Evolutionary conservation across 2,113 vertebrate genomes (phyloP), one percentile per base, ranked within the genome.

Genomic region (Calonectris borealis): DNA sequence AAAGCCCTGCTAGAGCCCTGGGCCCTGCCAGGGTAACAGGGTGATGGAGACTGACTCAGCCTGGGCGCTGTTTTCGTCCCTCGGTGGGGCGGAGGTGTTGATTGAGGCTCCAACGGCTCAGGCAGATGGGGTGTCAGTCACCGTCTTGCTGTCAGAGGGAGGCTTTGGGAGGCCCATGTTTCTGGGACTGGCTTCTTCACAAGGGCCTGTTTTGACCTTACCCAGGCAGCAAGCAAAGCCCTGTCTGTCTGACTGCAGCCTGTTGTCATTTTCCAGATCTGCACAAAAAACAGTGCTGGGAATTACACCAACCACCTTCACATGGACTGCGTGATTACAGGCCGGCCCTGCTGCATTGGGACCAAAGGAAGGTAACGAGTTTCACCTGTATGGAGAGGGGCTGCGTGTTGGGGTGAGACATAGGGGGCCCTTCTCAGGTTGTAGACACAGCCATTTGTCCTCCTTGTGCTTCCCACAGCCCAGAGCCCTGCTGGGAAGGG

Each of bases 281-380:
- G 99, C 98, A 99, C 99, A 93, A 99, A 99, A 97, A 99, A 98
- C 98, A 99, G 98, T 21, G 99, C 99, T 51, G 99, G 99, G 77
- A 99, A 99, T 97, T 99, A 99, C 95, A 99, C 99, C 94, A 99
- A 99, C 98, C 98, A 99, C 96, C 99, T 99, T 84, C 99, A 99
- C 88, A 99, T 99, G 94, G 99, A 99, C 98, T 99, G 99, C 16
- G 99, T 98, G 94, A 99, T 99, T 95, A 99, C 99, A 1, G 99
- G 99, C 91, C 98, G 99, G 95, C 99, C 99, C 89, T 99, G 99
- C 98, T 99, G 99, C 97, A 99, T 99, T 7, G 99, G 99, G 97
- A 99, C 99, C 96, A 99, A 99, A 98, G 99, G 99, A 95, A 99
- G 99, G 99, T 99, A 97, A n/a, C n/a, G 77, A 66, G 11, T 48